A percentile compares a stretch with the other conserved stretches of the same genome.
These are phyloP conservation scores for Melanerpes aurifrons DNA, from an alignment of 2,113 vertebrate genomes.

Conservation along the genomic window DNA sequence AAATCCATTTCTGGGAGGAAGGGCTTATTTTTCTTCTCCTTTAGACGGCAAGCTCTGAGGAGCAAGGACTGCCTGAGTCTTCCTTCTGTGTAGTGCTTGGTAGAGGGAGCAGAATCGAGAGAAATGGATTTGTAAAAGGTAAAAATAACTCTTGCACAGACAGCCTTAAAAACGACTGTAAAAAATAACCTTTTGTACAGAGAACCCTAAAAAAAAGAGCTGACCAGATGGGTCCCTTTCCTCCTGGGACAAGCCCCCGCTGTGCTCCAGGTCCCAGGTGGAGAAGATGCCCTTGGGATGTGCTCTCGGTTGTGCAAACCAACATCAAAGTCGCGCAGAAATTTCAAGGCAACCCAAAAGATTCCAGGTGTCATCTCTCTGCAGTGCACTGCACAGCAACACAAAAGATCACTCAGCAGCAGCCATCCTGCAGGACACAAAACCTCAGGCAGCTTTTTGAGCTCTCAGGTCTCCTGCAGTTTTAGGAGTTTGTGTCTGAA, in stretches of 20 bases:
- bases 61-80: neutral
- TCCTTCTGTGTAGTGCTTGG: neutral
- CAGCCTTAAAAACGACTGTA: neutral
- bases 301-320: neutral
- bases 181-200: neutral
- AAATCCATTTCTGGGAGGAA: neutral
- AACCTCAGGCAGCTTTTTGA: neutral
- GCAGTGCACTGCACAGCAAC: neutral
- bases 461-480: neutral
- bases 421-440: neutral
- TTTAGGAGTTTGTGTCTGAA: neutral
- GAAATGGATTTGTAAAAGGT: neutral
- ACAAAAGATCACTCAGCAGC: neutral
- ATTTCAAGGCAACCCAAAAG: neutral
- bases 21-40: neutral
- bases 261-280: neutral
- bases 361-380: neutral
- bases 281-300: neutral
- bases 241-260: neutral
- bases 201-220: neutral
- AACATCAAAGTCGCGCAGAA: neutral
- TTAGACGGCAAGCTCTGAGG: neutral
- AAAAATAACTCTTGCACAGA: neutral
- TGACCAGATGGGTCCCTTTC: neutral
- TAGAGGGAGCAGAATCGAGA: neutral